Evolutionary conservation across 1,140 invertebrate genomes (phyloP).

Genomic region (Calliopsis andreniformis): DNA sequence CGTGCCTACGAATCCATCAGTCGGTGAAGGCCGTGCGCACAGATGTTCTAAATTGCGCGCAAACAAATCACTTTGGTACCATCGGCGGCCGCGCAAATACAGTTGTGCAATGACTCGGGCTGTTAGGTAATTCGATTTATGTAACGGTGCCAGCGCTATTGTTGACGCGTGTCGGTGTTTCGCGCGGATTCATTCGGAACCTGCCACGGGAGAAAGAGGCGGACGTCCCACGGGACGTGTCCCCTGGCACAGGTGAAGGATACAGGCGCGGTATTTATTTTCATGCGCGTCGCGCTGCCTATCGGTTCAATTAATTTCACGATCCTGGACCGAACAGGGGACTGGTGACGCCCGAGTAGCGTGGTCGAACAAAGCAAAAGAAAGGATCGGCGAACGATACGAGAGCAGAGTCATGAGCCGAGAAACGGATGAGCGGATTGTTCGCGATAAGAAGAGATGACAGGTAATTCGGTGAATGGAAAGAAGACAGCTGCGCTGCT

Average conservation of each 20-base stretch:
- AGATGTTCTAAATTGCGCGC: slow-evolving; percentile 68
- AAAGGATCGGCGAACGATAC: slow-evolving; percentile 18
- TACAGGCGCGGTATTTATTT: background rate
- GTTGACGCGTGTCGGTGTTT: slow-evolving; percentile 48
- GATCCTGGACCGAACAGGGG: background rate
- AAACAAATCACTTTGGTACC: slow-evolving; percentile 69
- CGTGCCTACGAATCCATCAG: slow-evolving; percentile 38
- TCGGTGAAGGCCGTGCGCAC: slow-evolving; percentile 56
- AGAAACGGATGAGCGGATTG: slow-evolving; percentile 71
- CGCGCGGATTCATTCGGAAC: background rate
- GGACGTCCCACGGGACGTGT: background rate
- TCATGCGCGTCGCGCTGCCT: background rate
- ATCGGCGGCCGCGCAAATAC: slow-evolving; percentile 62
- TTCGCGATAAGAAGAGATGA: slow-evolving; percentile 74
- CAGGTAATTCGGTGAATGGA: slow-evolving; percentile 69
- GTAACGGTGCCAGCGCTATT: slow-evolving; percentile 59
- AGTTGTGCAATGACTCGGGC: slow-evolving; percentile 61
- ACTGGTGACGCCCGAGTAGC: background rate
- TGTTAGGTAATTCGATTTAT: slow-evolving; percentile 65
- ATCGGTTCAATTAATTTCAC: slow-evolving; percentile 44
- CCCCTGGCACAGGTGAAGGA: background rate
- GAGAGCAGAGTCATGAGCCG: slow-evolving; percentile 43
- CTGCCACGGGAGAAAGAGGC: background rate
- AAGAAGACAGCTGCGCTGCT: slow-evolving; percentile 41
- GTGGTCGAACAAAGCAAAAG: slow-evolving; percentile 5